These are phyloP conservation scores for Fulmarus glacialis DNA, from an alignment of 2,113 vertebrate genomes.

Conservation along the genomic window DNA sequence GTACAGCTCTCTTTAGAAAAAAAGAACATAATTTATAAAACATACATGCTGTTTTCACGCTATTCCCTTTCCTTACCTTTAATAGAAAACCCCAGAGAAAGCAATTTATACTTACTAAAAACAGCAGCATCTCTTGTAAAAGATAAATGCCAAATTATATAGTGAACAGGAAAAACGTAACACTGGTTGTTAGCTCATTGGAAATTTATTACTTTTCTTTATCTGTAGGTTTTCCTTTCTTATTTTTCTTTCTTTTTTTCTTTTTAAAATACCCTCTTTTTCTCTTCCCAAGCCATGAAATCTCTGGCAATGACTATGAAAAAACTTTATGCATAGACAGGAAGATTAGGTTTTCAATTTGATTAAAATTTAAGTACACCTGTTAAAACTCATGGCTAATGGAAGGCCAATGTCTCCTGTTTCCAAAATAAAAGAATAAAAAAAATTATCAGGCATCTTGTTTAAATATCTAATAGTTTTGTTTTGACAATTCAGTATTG, in stretches of 20 bases:
- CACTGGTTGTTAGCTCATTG: not conserved
- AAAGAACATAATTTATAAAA: constrained; percentile 12
- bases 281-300: not conserved
- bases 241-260: not conserved
- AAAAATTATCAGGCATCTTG: not conserved
- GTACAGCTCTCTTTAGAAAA: not conserved
- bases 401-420: not conserved
- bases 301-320: not conserved
- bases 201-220: not conserved
- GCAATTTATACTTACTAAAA: constrained; percentile 21
- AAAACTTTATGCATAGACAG: not conserved
- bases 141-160: not conserved
- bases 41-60: not conserved
- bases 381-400: not conserved
- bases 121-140: not conserved
- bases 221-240: not conserved
- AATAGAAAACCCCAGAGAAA: constrained; percentile 4
- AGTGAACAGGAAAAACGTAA: not conserved
- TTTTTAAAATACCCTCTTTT: not conserved
- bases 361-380: not conserved
- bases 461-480: not conserved
- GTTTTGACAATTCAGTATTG: not conserved
- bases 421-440: not conserved
- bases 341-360: not conserved
- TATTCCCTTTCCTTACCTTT: constrained; percentile 1